phyloP scores from a whole-genome alignment of 1,140 invertebrate genomes.

The Sweltsa coloradensis region DNA sequence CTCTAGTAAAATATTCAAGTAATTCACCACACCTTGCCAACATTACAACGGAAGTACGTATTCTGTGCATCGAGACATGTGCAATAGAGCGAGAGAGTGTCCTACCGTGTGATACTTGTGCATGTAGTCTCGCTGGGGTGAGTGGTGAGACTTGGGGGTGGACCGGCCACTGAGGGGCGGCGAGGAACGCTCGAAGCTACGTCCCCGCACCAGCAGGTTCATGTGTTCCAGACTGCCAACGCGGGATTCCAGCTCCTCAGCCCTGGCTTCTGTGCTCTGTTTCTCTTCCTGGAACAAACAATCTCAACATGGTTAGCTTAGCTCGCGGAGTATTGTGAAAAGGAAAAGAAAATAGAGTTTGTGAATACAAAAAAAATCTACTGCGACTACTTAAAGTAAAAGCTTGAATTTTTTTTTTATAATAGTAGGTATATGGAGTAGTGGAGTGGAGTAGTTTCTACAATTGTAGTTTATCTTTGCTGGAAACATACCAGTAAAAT shows the following conservation, averaged over 20 bases:
- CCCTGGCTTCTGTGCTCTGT: conserved; percentile 89
- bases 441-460: too few relatives aligned
- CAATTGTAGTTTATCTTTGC: too few relatives aligned
- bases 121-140: conserved; percentile 63
- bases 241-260: conserved; percentile 93
- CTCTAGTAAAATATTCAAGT: background rate
- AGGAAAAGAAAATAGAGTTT: too few relatives aligned
- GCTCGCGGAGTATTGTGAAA: too few relatives aligned
- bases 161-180: conserved; percentile 69
- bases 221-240: conserved; percentile 91
- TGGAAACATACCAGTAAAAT: too few relatives aligned
- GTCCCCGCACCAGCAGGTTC: conserved; percentile 67
- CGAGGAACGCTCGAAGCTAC: conserved; percentile 58
- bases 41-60: background rate
- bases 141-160: conserved; percentile 63
- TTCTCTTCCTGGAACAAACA: conserved; percentile 99
- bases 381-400: too few relatives aligned
- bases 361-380: too few relatives aligned
- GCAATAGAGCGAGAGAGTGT: conserved; percentile 12
- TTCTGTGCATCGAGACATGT: background rate
- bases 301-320: too few relatives aligned
- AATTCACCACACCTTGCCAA: background rate
- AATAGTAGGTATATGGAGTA: too few relatives aligned
- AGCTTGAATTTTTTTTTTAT: too few relatives aligned
- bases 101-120: conserved; percentile 76